phyloP scores from a whole-genome alignment of 2,797 vertebrate species.

The Xenops minutus region DNA sequence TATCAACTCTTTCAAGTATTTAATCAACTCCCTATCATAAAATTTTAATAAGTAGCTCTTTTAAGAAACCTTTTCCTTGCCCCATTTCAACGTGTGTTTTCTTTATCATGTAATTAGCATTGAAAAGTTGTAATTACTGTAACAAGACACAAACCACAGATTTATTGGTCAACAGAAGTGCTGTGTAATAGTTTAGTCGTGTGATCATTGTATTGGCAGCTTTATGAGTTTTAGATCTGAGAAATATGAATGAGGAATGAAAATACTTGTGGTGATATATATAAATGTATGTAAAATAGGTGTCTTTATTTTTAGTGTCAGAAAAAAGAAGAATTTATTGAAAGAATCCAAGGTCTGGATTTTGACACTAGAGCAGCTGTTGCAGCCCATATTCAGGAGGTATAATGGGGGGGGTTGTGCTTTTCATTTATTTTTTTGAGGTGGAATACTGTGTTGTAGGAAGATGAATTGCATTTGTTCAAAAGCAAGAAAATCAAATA shows the following conservation, averaged over 20 bases:
- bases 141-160: background rate
- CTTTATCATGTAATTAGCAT: background rate
- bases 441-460: background rate
- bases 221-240: background rate
- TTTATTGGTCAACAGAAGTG: background rate
- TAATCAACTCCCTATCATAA: background rate
- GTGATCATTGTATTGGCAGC: background rate
- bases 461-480: background rate
- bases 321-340: slow-evolving; percentile 97
- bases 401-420: slow-evolving; percentile 52
- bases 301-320: slow-evolving; percentile 84
- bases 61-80: background rate
- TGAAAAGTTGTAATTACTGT: background rate
- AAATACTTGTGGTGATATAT: background rate
- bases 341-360: slow-evolving; percentile 93
- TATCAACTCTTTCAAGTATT: background rate
- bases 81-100: background rate
- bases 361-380: slow-evolving; percentile 96
- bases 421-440: background rate
- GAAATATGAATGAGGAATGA: background rate
- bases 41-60: background rate
- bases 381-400: slow-evolving; percentile 97
- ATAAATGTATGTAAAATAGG: background rate
- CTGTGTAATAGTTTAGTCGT: background rate
- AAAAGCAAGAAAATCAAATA: background rate